These are phyloP conservation scores for Cremastobaeus sp. DNA, from an alignment of 2,888 invertebrate species.

Conservation along the genomic window DNA sequence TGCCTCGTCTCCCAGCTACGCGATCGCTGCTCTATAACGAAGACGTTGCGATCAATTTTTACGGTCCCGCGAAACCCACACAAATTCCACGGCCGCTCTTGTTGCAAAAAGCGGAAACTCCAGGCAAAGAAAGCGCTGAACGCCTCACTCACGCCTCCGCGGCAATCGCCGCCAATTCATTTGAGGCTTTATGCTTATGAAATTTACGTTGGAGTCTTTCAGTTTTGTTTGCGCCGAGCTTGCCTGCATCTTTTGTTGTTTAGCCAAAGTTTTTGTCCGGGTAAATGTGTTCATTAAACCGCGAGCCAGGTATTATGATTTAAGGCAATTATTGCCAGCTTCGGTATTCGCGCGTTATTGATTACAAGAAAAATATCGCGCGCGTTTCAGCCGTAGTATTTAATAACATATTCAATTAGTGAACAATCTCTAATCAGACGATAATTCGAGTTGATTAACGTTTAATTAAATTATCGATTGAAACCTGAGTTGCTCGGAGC, in stretches of 20 bases:
- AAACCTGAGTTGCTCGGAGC: too few species aligned
- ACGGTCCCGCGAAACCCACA: conserved; percentile 10
- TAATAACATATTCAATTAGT: too few species aligned
- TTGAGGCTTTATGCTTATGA: conserved; percentile 22
- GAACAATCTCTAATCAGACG: too few species aligned
- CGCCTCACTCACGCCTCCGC: conserved; percentile 13
- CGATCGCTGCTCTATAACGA: conserved; percentile 31
- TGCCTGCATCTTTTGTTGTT: conserved; percentile 1
- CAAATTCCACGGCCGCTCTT: conserved; percentile 22
- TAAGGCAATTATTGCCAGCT: too few species aligned
- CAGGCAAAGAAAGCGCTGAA: conserved; percentile 15
- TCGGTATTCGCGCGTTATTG: too few species aligned
- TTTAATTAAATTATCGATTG: too few species aligned
- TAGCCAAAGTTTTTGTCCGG: conserved; percentile 1
- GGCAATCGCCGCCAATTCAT: conserved; percentile 30
- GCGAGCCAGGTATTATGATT: too few species aligned
- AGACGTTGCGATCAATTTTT: conserved; percentile 40
- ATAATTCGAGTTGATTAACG: too few species aligned
- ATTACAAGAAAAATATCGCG: too few species aligned
- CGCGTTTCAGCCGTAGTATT: too few species aligned
- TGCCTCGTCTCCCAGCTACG: conserved; percentile 24
- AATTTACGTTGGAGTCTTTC: conserved; percentile 3
- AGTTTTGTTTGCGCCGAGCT: conserved; percentile 19
- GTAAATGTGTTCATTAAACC: neutral
- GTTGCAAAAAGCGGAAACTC: conserved; percentile 22